Conservation (phyloP, 2,888 invertebrate species). For the Tillus elongatus region DNA sequence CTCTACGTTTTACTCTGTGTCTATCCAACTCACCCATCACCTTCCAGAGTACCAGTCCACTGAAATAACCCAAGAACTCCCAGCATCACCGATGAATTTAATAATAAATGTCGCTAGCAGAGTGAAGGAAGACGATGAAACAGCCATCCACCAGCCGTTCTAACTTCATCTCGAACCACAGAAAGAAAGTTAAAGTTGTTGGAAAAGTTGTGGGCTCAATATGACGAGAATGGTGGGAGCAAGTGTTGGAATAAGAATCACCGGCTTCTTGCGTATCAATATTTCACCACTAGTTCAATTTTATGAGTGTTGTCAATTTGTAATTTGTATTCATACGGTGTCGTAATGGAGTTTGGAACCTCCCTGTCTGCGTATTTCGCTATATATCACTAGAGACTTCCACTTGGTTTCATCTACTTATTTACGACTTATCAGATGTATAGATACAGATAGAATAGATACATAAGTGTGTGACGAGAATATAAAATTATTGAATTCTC, state of each 20-base stretch:
- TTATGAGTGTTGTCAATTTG: conserved; percentile 18
- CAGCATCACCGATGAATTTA: conserved; percentile 1
- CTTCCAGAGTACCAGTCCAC: too few species aligned
- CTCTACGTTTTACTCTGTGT: too few species aligned
- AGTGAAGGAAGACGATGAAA: neutral
- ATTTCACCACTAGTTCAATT: conserved; percentile 19
- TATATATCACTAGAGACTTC: conserved; percentile 13
- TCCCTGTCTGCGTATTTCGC: conserved; percentile 9
- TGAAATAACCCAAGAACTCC: too few species aligned
- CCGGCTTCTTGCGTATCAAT: conserved; percentile 13
- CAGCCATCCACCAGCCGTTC: conserved; percentile 11
- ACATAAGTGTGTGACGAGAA: too few species aligned
- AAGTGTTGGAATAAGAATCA: conserved; percentile 13
- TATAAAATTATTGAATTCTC: too few species aligned
- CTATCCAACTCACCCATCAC: too few species aligned
- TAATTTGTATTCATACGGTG: conserved; percentile 17
- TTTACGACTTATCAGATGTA: too few species aligned
- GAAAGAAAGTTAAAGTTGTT: conserved; percentile 16
- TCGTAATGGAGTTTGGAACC: conserved; percentile 15
- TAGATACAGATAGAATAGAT: too few species aligned
- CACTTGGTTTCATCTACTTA: conserved; percentile 9
- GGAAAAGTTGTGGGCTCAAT: conserved; percentile 7
- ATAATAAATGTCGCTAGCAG: too few species aligned
- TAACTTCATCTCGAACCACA: conserved; percentile 19
- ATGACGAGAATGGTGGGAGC: conserved; percentile 10